Base-by-base conservation (phyloP, 2,113 vertebrate genomes). In the Picathartes gymnocephalus region DNA sequence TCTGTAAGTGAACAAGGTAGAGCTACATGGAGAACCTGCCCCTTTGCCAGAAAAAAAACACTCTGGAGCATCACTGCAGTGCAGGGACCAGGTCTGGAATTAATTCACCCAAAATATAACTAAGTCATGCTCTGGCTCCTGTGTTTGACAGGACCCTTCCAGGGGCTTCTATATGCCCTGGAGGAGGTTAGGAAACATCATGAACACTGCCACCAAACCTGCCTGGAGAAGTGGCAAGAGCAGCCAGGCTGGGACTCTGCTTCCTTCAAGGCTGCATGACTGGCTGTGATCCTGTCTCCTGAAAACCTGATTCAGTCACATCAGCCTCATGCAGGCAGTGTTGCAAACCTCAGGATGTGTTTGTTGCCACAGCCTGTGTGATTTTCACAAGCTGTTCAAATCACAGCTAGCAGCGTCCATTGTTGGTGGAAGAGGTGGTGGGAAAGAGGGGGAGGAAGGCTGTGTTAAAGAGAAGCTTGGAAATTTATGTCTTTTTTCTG, bases 331-430 rank as follows among this genome's bases (percentile, higher is more conserved):
- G 1, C 61, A 64, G 53, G 31, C 85, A 86, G 68, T 0, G 12
- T 31, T 60, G 22, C 50, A 95, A 86, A 85, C 68, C 62, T 92
- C 93, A 93, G 58, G 78, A 73, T 50, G 22, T 64, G 42, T 70
- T 94, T 82, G 23, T 44, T 92, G 50, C 51, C 51, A 37, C 47
- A 73, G 64, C 31, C 68, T 74, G 42, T 44, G 57, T 73, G 80
- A 88, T 88, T 92, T 91, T 86, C 47, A 33, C 51, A 77, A 74
- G 44, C 48, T 73, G 5, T 31, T 80, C 60, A n/a, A 86, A 78
- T 56, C 2, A 3, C 35, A 88, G 53, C 30, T 60, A 64, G 58
- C 71, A 70, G 65, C 73, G 56, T 71, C 47, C 21, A 31, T 53
- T 90, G 35, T 27, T 70, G 12, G 14, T 60, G 40, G 65, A n/a